A percentile compares a stretch with the other conserved stretches of the same genome.
phyloP scores from a whole-genome alignment of 1,140 invertebrate species.

The Drosophila melanogaster region DNA sequence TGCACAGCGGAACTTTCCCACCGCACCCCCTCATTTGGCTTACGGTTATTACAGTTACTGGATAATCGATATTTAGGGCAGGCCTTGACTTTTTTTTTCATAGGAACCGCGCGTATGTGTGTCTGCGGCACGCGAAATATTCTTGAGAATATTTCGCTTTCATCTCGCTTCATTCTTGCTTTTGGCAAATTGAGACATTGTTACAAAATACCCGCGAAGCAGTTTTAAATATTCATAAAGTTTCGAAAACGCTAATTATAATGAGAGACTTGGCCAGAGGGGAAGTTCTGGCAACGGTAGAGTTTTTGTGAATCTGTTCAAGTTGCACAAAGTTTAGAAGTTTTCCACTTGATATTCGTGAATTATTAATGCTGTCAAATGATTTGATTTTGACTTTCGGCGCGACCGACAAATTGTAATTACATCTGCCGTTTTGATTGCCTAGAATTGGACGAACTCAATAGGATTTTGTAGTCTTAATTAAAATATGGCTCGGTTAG shows the following conservation, averaged over 20 bases:
- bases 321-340: conserved; percentile 45
- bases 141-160: conserved; percentile 2
- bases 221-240: conserved; percentile 40
- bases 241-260: conserved; percentile 50
- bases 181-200: conserved; percentile 7
- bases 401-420: conserved; percentile 16
- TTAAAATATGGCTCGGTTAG: not conserved
- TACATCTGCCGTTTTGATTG: conserved; percentile 20
- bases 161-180: not conserved
- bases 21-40: conserved; percentile 16
- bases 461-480: not conserved
- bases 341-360: conserved; percentile 42
- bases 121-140: conserved; percentile 15
- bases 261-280: conserved; percentile 25
- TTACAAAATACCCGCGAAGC: conserved; percentile 20
- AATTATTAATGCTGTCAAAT: conserved; percentile 46
- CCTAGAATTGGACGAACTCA: not conserved
- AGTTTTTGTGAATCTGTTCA: conserved; percentile 26
- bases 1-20: conserved; percentile 2
- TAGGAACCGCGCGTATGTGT: conserved; percentile 10
- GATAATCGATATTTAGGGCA: conserved; percentile 47
- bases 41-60: conserved; percentile 36
- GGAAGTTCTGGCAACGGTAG: too few relatives aligned
- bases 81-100: conserved; percentile 42
- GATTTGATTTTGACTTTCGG: conserved; percentile 31